A percentile compares a stretch with the other conserved stretches of the same genome.
Conservation (phyloP, 92 coral and sea anemone species). For the Ricordea florida region DNA sequence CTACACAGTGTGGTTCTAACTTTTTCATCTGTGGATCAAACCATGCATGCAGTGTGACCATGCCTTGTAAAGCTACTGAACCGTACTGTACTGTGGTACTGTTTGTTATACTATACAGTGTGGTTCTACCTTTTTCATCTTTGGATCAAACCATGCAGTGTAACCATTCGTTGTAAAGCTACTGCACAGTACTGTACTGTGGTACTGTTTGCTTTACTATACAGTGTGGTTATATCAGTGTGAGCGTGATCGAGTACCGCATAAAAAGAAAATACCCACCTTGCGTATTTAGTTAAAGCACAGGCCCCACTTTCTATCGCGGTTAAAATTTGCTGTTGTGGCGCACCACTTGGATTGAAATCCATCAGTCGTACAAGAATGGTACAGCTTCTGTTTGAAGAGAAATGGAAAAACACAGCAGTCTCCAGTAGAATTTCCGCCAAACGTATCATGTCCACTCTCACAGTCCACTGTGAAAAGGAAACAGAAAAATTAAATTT, state of each 20-base stretch:
- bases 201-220: no score
- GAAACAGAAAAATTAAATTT: background rate
- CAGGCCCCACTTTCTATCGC: constrained; percentile 80
- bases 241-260: background rate
- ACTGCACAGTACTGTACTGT: no score
- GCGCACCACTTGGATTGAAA: constrained; percentile 70
- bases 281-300: constrained; percentile 6
- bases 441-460: constrained; percentile 75
- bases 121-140: no score
- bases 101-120: no score
- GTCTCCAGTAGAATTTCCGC: constrained; percentile 77
- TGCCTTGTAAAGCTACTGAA: no score
- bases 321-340: constrained; percentile 53
- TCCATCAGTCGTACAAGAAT: constrained; percentile 65
- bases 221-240: no score
- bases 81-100: no score
- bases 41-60: no score
- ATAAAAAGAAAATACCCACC: background rate
- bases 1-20: no score
- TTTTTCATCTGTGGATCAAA: no score
- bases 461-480: constrained; percentile 70
- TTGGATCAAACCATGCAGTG: no score
- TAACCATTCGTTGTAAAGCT: no score
- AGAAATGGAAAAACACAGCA: constrained; percentile 85
- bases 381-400: constrained; percentile 50